Evolutionary conservation across 2,797 vertebrate species (phyloP).

Genomic region (Schizopygopsis malacanthus): DNA sequence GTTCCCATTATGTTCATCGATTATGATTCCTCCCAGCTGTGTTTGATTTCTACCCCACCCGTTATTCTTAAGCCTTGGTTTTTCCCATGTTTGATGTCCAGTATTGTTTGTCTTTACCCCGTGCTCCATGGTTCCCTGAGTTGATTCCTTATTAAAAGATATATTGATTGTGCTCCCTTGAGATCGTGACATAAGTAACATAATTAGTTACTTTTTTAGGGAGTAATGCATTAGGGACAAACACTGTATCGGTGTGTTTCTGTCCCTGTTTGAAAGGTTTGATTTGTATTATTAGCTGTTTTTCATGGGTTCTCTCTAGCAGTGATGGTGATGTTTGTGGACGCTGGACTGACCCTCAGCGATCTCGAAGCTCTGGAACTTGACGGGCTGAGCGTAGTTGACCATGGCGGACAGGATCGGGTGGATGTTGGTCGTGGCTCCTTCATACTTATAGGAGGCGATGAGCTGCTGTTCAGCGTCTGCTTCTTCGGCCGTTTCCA

Average conservation of each 20-base stretch:
- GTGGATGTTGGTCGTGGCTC: slow-evolving; percentile 98
- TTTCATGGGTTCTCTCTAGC: background rate
- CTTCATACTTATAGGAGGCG: slow-evolving; percentile 96
- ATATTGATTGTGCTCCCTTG: no score
- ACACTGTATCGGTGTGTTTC: background rate
- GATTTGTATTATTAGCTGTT: background rate
- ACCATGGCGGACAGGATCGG: slow-evolving; percentile 97
- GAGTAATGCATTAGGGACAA: no score
- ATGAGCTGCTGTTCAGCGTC: slow-evolving; percentile 95
- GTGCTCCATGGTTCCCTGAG: no score
- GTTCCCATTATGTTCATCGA: no score
- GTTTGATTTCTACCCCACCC: no score
- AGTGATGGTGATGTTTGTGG: background rate
- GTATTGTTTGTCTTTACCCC: no score
- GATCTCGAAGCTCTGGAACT: slow-evolving; percentile 95
- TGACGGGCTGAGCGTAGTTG: slow-evolving; percentile 98
- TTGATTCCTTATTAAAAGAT: no score
- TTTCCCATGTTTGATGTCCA: no score
- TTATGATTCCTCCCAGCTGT: no score
- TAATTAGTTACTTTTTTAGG: no score
- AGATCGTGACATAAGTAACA: no score
- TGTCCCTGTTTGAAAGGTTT: background rate
- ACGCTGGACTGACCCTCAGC: slow-evolving; percentile 88
- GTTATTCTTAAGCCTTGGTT: no score
- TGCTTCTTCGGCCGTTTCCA: slow-evolving; percentile 89